phyloP scores from a whole-genome alignment of 2,113 vertebrate genomes.

The Xiphorhynchus elegans region DNA sequence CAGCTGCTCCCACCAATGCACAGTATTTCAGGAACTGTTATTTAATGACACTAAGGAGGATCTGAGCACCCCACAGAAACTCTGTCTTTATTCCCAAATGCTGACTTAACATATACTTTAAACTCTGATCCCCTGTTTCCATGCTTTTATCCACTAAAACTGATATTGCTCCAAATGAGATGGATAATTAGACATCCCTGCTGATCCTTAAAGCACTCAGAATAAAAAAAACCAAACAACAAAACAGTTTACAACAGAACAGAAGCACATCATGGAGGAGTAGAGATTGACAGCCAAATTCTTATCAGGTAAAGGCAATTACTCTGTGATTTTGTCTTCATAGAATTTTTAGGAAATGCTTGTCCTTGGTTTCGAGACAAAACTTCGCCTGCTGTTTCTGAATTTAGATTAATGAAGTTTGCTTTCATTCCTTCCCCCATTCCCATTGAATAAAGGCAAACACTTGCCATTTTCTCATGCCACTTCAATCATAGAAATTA shows the following conservation, averaged over 20 bases:
- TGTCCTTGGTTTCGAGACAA: not conserved
- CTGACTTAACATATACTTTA: not conserved
- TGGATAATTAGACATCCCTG: not conserved
- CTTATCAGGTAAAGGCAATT: not conserved
- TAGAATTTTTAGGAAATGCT: not conserved
- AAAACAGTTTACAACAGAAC: not conserved
- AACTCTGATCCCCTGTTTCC: not conserved
- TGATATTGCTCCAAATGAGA: not conserved
- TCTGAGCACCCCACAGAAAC: not conserved
- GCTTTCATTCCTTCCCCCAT: not conserved
- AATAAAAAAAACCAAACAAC: not conserved
- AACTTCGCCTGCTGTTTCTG: not conserved
- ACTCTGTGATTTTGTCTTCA: not conserved
- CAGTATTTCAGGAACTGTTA: not conserved
- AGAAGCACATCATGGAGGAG: not conserved
- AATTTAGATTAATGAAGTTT: not conserved
- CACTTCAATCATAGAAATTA: not conserved
- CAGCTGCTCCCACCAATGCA: not conserved
- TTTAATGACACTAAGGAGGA: not conserved
- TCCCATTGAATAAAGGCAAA: not conserved
- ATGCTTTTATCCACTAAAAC: not conserved
- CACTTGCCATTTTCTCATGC: not conserved
- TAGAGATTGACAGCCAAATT: not conserved
- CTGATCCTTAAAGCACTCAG: not conserved
- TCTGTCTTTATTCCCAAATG: not conserved